phyloP scores from a whole-genome alignment of 1,140 invertebrate species.

The Physella acuta region DNA sequence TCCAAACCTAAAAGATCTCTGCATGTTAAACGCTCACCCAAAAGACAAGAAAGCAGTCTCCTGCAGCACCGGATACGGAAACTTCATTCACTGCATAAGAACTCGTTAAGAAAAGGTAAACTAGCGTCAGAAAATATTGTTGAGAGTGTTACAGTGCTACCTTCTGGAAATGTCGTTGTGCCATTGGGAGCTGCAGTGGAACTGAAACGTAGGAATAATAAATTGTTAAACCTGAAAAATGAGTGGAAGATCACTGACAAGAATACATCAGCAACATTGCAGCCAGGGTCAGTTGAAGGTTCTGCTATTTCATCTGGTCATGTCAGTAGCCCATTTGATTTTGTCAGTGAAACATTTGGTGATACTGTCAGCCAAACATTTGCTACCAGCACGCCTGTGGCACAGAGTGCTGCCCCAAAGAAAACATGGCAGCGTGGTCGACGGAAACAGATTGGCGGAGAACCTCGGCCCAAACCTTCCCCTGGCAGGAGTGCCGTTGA shows the following conservation, averaged over 20 bases:
- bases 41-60: conserved; percentile 9
- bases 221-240: too few species aligned
- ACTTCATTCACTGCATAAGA: background rate
- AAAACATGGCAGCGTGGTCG: conserved; percentile 1
- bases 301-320: too few species aligned
- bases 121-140: background rate
- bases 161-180: background rate
- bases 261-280: too few species aligned
- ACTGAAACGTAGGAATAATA: too few species aligned
- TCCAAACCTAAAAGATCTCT: background rate
- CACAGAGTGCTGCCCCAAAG: background rate
- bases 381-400: background rate
- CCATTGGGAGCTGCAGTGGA: background rate
- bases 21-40: background rate
- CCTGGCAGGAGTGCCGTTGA: background rate
- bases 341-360: too few species aligned
- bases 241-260: too few species aligned
- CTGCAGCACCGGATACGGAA: conserved; percentile 15
- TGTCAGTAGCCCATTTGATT: too few species aligned
- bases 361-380: too few species aligned
- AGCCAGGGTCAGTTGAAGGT: too few species aligned
- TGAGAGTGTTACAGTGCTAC: background rate
- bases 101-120: too few species aligned
- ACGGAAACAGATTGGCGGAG: background rate
- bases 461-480: background rate